Base-by-base conservation (phyloP, 2,797 vertebrate species). In the Spinibarbus caldwelli region DNA sequence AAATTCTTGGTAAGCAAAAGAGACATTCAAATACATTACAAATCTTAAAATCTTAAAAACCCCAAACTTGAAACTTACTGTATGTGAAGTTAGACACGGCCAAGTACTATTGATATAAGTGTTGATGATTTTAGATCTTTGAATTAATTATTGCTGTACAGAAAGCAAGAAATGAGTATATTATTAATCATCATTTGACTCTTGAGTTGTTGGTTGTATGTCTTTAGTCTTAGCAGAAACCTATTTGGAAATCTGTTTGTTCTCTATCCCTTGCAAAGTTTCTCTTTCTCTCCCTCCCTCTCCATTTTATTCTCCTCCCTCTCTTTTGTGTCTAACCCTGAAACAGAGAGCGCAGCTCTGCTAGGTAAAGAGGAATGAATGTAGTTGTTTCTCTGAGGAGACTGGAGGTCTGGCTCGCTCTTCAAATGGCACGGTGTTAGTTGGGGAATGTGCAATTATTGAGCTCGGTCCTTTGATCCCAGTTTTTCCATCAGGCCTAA, bases 391-490 rank as follows among this genome's bases (percentile, higher is more conserved):
- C 84, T 88, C 77, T 93, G 90, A 92, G 94, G 94, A 95, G 94
- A 95, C 94, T 93, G 80, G 91, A 94, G 94, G 94, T 94, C 95
- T 95, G 95, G 94, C 94, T 93, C 91, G 31, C 92, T 94, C 94
- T 95, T 95, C 94, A 95, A 94, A 95, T 95, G 93, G 94, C 93
- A 92, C 93, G 89, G 95, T 93, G 94, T 95, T 95, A 94, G 94
- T 94, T 95, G 94, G 94, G 95, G 95, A 96, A 95, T 96, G 95
- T 94, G 94, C 95, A 96, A 96, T 96, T 95, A 95, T 93, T 92
- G 94, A 95, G 94, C 92, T 92, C 93, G 89, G 92, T 92, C 93
- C 95, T 96, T 95, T 96, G 95, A 96, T 95, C 95, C 93, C 89
- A 89, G 91, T 95, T 95, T 89, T 94, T 95, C 95, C 94, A 95